Evolutionary conservation across 2,797 vertebrate genomes (phyloP), one percentile per base, ranked within the genome.

Genomic region (Pipistrellus nathusii): DNA sequence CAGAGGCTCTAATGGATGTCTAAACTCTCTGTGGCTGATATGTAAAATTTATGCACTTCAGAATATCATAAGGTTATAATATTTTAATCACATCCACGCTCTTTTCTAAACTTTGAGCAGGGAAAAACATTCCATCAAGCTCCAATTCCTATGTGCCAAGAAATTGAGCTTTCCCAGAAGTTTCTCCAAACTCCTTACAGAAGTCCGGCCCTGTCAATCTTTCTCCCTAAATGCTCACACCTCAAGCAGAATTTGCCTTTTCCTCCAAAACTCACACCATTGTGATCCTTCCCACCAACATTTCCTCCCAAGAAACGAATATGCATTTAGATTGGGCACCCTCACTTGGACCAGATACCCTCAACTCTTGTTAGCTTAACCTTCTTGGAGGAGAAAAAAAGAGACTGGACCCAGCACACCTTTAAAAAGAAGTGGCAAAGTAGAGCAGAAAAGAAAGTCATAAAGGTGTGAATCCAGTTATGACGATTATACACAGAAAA

Each of bases 41-140:
- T 98, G 98, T 98, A 98, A 98, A 98, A 98, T 98, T 98, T 98
- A 98, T 98, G 98, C 98, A 98, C 98, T 98, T 97, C 98, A 97
- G 98, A 98, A 98, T 97, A 98, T 98, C 98, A 98, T 96, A 97
- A 98, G 97, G 98, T 98, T 98, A 98, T 98, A 98, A 98, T 98
- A 98, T 98, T 98, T 98, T 98, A 98, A 98, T 98, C 98, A 98
- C 97, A 98, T 98, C 95, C 97, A 96, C 82, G 55, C 93, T 95
- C 97, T 96, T 94, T 91, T 83, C 96, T 95, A 97, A 98, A 98
- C 97, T 97, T 96, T 73, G 77, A 97, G 94, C 93, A 94, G 89
- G 57, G 76, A 94, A 87, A 95, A 97, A 95, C 96, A 97, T 95
- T 95, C 94, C 93, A 90, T 59, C 95, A 97, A 44, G 55, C 85